A percentile compares a stretch with the other conserved stretches of the same genome.
Conservation (phyloP, 30 jellyfish, hydroid and myxozoan genomes). For the Sanderia malayensis region DNA sequence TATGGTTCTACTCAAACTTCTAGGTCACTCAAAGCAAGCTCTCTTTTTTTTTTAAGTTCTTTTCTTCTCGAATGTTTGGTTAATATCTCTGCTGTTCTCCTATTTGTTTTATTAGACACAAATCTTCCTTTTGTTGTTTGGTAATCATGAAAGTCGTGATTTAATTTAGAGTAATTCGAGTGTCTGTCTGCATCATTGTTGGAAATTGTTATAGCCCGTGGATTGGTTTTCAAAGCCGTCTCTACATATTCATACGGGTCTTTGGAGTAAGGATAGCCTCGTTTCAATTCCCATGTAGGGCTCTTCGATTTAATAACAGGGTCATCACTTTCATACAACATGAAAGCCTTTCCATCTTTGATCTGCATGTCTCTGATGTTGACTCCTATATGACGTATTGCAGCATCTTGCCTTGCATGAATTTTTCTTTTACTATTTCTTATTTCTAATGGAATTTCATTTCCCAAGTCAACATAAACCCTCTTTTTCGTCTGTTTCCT, state of each 20-base stretch:
- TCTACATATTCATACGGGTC: conserved; percentile 48
- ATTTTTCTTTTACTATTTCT: conserved; percentile 10
- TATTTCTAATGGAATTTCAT: neutral
- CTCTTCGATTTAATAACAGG: neutral
- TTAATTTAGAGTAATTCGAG: neutral
- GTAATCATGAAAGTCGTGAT: neutral
- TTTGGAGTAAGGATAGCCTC: conserved; percentile 56
- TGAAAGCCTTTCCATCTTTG: neutral
- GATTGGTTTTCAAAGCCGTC: conserved; percentile 37
- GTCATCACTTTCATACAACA: neutral
- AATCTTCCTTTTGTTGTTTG: neutral
- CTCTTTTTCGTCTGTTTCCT: neutral
- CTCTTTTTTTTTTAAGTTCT: conserved; percentile 33
- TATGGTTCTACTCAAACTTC: conserved; percentile 11
- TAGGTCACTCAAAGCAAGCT: neutral
- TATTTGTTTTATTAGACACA: conserved; percentile 9
- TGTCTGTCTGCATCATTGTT: neutral
- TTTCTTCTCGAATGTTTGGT: conserved; percentile 52
- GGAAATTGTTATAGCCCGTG: neutral
- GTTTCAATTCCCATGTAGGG: conserved; percentile 12
- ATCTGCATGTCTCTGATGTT: neutral
- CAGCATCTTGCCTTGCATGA: neutral
- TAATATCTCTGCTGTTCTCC: conserved; percentile 30
- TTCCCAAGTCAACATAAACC: neutral
- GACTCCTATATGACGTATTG: neutral